Evolutionary conservation across 2,888 invertebrate genomes (phyloP), one percentile per base, ranked within the genome.

Genomic region (Cheiracanthium punctorium): DNA sequence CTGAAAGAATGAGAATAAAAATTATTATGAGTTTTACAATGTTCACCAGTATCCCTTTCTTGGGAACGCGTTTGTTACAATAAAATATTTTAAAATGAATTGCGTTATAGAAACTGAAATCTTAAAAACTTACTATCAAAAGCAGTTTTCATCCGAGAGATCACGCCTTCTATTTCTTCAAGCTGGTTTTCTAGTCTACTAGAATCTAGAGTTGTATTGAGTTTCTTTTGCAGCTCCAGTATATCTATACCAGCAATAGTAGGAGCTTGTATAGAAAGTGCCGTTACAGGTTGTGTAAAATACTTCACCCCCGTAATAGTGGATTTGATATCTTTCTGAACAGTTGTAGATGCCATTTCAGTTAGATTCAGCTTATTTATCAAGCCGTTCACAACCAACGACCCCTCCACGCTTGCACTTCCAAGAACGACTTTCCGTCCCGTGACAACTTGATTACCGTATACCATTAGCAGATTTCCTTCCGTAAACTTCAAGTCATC

Each of bases 361-460:
- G 48, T 41, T 7, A 88, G 20, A 37, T 87, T 33, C 28, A 80
- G 32, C 14, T 76, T 76, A 52, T 88, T 87, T 14, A 88, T 52
- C 10, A 79, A n/a, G 7, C 84, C 77, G 58, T 75, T 48, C 1
- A 79, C 32, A 12, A 48, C 73, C 8, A 88, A 32, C 12, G 72
- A 37, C 2, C 79, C 74, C 10, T 20, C 12, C n/a, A 88, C 64
- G 5, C 76, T 52, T 33, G 87, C 87, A 24, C 80, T 17, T 1
- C 73, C 77, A 43, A 28, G 29, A 14, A 88, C 32, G 41, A 64
- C 75, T 20, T 86, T 86, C 12, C 30, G 33, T 17, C 82, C 87
- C 1, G 82, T 82, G n/a, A 88, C 64, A 7, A 76, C 30, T 52
- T 88, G 88, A 33, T 87, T 43, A 1, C 88, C 88, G 37, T 82